phyloP scores from a whole-genome alignment of 1,140 invertebrate genomes.

The Patella vulgata region DNA sequence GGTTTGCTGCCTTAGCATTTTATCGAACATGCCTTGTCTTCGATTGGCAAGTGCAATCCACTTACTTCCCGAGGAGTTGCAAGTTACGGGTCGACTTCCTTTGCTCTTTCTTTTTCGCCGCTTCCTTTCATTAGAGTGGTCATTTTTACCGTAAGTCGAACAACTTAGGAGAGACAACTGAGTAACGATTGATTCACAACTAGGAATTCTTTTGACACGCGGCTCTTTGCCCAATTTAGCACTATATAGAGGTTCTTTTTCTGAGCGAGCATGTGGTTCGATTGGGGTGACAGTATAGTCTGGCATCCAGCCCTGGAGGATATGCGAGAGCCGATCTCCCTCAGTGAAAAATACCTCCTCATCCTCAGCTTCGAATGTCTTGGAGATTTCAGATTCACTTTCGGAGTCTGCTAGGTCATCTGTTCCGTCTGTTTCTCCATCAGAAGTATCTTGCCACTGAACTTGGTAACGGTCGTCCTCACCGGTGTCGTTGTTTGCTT shows the following conservation, averaged over 20 bases:
- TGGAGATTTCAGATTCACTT: too few species aligned
- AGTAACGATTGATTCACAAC: constrained; percentile 44
- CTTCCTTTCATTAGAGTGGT: background rate
- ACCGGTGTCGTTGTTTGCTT: too few species aligned
- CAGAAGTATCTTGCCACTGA: too few species aligned
- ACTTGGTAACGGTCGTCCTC: too few species aligned
- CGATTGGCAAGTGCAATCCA: constrained; percentile 3
- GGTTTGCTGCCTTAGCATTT: background rate
- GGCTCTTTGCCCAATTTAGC: constrained; percentile 36
- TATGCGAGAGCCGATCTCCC: constrained; percentile 40
- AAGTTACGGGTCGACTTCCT: background rate
- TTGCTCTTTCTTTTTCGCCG: constrained; percentile 5
- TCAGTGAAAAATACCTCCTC: constrained; percentile 3
- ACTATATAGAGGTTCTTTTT: constrained; percentile 41
- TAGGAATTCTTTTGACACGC: constrained; percentile 27
- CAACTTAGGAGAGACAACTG: constrained; percentile 46
- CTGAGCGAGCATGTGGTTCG: constrained; percentile 33
- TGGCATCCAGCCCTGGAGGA: constrained; percentile 44
- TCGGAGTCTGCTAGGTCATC: too few species aligned
- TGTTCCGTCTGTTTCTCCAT: too few species aligned
- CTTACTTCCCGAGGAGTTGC: background rate
- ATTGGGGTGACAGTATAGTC: constrained; percentile 34
- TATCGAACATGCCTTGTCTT: background rate
- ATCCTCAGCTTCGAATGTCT: too few species aligned
- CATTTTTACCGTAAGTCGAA: constrained; percentile 22